A percentile compares a stretch with the other conserved stretches of the same genome.
Conservation (phyloP, 2,888 invertebrate genomes). For the Pyrocoelia pectoralis region DNA sequence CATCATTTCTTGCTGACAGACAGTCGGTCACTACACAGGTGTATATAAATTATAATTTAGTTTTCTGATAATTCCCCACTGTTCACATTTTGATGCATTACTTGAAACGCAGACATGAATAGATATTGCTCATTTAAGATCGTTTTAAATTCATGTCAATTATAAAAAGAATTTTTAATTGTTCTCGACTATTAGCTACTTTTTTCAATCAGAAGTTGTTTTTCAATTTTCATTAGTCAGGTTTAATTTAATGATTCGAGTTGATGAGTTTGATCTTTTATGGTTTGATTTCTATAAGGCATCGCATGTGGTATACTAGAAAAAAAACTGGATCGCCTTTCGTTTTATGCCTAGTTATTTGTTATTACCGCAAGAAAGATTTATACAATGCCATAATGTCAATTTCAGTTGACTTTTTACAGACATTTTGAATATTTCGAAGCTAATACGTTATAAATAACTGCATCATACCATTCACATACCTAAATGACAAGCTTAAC, state of each 20-base stretch:
- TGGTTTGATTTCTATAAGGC: constrained; percentile 20
- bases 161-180: constrained; percentile 60
- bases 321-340: constrained; percentile 22
- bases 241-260: constrained; percentile 30
- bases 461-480: not conserved
- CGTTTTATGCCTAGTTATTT: constrained; percentile 13
- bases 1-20: constrained; percentile 47
- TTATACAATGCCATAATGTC: not conserved
- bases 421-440: not conserved
- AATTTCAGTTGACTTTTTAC: not conserved
- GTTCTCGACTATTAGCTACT: constrained; percentile 50
- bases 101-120: constrained; percentile 52
- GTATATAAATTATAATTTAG: constrained; percentile 57
- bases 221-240: constrained; percentile 31
- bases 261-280: constrained; percentile 25
- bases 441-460: constrained; percentile 1
- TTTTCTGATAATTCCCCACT: constrained; percentile 53
- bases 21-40: constrained; percentile 37
- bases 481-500: not conserved
- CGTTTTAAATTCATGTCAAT: constrained; percentile 56
- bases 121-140: constrained; percentile 58
- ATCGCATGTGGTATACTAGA: constrained; percentile 11
- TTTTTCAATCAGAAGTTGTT: constrained; percentile 31
- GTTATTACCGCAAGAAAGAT: constrained; percentile 10
- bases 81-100: constrained; percentile 51